Evolutionary conservation across 2,888 invertebrate genomes (phyloP).

Genomic region (Tubulanus polymorphus): DNA sequence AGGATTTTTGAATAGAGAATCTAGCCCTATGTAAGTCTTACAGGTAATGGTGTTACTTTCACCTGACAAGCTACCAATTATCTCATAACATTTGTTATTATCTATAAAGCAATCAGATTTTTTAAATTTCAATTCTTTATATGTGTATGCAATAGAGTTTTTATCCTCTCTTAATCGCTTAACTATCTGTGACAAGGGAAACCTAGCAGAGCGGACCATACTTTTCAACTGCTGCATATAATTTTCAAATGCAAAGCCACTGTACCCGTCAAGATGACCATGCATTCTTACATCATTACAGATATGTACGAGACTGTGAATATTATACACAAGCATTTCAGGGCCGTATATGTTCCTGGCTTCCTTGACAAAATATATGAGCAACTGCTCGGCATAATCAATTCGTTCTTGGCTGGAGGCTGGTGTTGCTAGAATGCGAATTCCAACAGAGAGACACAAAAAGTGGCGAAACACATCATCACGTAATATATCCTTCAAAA

Average conservation of each 20-base stretch:
- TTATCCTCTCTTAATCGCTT: slow-evolving; percentile 7
- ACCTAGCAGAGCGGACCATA: slow-evolving; percentile 10
- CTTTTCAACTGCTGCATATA: slow-evolving; percentile 15
- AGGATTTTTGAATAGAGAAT: too few relatives aligned
- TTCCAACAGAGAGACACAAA: slow-evolving; percentile 14
- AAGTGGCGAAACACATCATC: slow-evolving; percentile 17
- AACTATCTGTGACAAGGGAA: too few relatives aligned
- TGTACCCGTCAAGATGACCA: slow-evolving; percentile 14
- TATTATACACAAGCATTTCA: slow-evolving; percentile 22
- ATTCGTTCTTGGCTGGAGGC: slow-evolving; percentile 3
- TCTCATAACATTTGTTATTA: too few relatives aligned
- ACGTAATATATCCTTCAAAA: slow-evolving; percentile 9
- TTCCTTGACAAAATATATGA: slow-evolving; percentile 16
- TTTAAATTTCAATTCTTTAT: too few relatives aligned
- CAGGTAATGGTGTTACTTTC: too few relatives aligned
- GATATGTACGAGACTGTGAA: slow-evolving; percentile 17
- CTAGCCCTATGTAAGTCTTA: too few relatives aligned
- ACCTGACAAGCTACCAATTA: too few relatives aligned
- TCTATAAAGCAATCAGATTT: too few relatives aligned
- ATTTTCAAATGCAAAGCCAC: slow-evolving; percentile 22
- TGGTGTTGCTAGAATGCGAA: slow-evolving; percentile 11
- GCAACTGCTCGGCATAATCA: slow-evolving; percentile 15
- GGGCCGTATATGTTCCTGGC: slow-evolving; percentile 13
- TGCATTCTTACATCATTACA: slow-evolving; percentile 14
- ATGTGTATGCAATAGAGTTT: too few relatives aligned